Conservation (phyloP, 2,797 vertebrate genomes). For the Lepus oiostolus region DNA sequence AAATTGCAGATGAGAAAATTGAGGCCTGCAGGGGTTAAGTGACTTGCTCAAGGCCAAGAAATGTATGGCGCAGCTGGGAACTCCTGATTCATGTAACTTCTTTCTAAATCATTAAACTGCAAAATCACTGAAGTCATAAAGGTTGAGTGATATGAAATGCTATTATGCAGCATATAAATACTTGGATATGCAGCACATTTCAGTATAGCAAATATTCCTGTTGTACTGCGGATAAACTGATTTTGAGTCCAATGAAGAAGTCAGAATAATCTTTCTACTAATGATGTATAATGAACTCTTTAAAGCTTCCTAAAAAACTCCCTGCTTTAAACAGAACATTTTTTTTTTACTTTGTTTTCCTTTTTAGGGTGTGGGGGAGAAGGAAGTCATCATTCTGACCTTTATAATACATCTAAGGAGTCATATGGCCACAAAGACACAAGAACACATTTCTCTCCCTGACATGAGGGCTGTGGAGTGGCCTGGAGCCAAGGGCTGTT, state of each 20-base stretch:
- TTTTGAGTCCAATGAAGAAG: constrained; percentile 49
- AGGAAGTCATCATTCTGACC: constrained; percentile 22
- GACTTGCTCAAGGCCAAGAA: constrained; percentile 45
- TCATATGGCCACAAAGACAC: constrained; percentile 21
- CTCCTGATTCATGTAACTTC: constrained; percentile 3
- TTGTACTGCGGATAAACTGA: constrained; percentile 22
- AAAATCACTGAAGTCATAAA: constrained; percentile 62
- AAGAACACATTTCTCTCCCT: constrained; percentile 59
- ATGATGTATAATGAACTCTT: constrained; percentile 39
- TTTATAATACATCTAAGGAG: constrained; percentile 22
- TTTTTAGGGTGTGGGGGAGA: background rate
- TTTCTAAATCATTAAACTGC: constrained; percentile 75
- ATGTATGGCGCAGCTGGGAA: constrained; percentile 51
- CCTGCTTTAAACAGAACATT: background rate
- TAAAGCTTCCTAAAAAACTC: constrained; percentile 30
- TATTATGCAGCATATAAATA: background rate
- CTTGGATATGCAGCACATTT: constrained; percentile 35
- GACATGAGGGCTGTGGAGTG: constrained; percentile 26
- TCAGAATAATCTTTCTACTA: constrained; percentile 59
- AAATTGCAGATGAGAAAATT: constrained; percentile 54
- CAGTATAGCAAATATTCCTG: constrained; percentile 31
- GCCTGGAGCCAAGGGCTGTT: constrained; percentile 57
- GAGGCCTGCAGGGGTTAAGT: constrained; percentile 52
- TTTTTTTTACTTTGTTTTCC: background rate
- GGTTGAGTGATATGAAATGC: constrained; percentile 18